Conservation (phyloP, 2,113 vertebrate species). For the Synchiropus splendidus region DNA sequence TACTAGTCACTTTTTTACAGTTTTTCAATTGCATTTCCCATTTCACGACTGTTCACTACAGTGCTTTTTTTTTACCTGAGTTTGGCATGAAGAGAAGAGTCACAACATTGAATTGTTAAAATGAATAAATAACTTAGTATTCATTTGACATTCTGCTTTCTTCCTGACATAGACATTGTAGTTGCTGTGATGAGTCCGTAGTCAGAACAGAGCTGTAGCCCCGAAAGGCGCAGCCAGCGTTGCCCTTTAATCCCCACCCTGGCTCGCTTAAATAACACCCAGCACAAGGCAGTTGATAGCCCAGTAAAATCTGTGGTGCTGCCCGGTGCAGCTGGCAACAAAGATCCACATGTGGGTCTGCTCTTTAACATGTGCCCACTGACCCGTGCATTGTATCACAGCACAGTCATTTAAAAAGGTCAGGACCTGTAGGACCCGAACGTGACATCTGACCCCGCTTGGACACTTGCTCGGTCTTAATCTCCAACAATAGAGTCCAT, state of each 20-base stretch:
- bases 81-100: no score
- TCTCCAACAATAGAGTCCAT: conserved; percentile 54
- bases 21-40: no score
- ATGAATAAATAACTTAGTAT: no score
- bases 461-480: conserved; percentile 58
- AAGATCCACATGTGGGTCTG: conserved; percentile 44
- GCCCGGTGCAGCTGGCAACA: conserved; percentile 23
- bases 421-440: conserved; percentile 41
- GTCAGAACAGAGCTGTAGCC: no score
- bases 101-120: no score
- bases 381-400: conserved; percentile 55
- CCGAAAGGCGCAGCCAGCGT: no score
- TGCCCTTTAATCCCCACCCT: background rate
- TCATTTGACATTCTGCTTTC: no score
- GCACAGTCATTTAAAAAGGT: conserved; percentile 65
- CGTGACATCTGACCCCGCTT: conserved; percentile 42
- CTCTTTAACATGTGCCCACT: conserved; percentile 53
- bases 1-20: no score
- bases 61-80: no score
- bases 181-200: no score
- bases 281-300: conserved; percentile 29
- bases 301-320: conserved; percentile 13
- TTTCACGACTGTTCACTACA: no score
- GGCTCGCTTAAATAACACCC: conserved; percentile 32
- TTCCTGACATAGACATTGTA: no score